phyloP scores from a whole-genome alignment of 2,113 vertebrate genomes.

The Thamnaconus septentrionalis region DNA sequence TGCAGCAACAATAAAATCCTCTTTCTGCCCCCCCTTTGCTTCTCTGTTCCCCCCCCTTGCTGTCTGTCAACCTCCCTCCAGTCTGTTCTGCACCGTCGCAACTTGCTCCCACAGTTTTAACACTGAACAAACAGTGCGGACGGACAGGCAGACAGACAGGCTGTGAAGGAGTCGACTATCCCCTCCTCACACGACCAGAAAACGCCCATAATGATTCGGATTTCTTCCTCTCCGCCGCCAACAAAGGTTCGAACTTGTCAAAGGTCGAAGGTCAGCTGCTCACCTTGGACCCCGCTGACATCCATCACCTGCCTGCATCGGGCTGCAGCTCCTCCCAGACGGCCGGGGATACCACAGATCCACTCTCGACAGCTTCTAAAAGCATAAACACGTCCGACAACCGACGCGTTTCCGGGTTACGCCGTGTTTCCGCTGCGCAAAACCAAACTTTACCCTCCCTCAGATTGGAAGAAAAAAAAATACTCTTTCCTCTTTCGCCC shows the following conservation, averaged over 20 bases:
- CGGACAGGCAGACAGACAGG: too few relatives aligned
- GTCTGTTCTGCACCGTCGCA: too few relatives aligned
- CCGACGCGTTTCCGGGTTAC: neutral
- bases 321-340: slow-evolving; percentile 35
- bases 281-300: slow-evolving; percentile 40
- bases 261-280: slow-evolving; percentile 2
- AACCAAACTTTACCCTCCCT: neutral
- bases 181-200: neutral
- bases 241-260: too few relatives aligned
- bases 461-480: too few relatives aligned
- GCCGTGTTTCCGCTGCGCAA: neutral
- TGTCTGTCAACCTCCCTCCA: slow-evolving; percentile 12
- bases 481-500: too few relatives aligned
- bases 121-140: too few relatives aligned
- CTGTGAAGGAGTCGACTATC: too few relatives aligned
- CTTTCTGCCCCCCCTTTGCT: neutral
- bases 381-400: neutral
- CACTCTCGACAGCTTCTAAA: neutral
- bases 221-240: neutral
- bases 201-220: neutral
- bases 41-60: neutral
- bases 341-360: neutral
- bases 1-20: slow-evolving; percentile 16
- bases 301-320: slow-evolving; percentile 66
- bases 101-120: too few relatives aligned